phyloP scores from a whole-genome alignment of 2,113 vertebrate genomes.

The Puffinus mauretanicus region DNA sequence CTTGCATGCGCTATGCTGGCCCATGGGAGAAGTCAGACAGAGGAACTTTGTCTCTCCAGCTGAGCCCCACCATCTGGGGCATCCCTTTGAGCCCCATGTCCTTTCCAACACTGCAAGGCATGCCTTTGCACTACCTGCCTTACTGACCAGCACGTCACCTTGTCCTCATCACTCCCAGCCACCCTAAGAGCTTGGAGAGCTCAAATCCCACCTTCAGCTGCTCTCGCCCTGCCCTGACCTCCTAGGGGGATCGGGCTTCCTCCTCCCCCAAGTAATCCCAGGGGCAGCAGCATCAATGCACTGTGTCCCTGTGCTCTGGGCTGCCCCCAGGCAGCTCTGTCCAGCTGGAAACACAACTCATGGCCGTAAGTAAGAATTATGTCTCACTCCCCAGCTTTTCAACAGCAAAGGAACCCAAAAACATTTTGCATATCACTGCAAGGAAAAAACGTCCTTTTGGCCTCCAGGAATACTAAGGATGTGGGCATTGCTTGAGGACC shows the following conservation, averaged over 20 bases:
- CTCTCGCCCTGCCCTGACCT: not conserved
- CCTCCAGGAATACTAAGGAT: not conserved
- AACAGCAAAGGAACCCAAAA: not conserved
- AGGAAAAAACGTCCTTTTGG: not conserved
- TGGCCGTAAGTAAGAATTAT: rapidly evolving
- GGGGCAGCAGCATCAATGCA: not conserved
- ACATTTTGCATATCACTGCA: not conserved
- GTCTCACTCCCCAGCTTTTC: not conserved
- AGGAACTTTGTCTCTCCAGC: not conserved
- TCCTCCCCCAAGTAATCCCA: not conserved
- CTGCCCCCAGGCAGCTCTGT: not conserved
- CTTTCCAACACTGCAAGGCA: not conserved
- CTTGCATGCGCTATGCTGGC: not conserved
- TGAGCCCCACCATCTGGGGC: not conserved
- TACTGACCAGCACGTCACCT: not conserved
- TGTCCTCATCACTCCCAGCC: not conserved
- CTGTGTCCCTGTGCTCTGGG: not conserved
- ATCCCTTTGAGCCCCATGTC: not conserved
- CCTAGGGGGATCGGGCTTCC: not conserved
- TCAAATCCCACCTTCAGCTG: not conserved
- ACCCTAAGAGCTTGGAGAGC: not conserved
- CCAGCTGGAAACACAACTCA: not conserved
- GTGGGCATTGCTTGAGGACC: not conserved
- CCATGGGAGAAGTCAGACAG: not conserved
- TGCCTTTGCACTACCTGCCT: not conserved